A percentile compares a stretch with the other conserved stretches of the same genome.
These are phyloP conservation scores for Synanthedon andrenaeformis DNA, from an alignment of 2,888 invertebrate genomes.

Conservation along the genomic window DNA sequence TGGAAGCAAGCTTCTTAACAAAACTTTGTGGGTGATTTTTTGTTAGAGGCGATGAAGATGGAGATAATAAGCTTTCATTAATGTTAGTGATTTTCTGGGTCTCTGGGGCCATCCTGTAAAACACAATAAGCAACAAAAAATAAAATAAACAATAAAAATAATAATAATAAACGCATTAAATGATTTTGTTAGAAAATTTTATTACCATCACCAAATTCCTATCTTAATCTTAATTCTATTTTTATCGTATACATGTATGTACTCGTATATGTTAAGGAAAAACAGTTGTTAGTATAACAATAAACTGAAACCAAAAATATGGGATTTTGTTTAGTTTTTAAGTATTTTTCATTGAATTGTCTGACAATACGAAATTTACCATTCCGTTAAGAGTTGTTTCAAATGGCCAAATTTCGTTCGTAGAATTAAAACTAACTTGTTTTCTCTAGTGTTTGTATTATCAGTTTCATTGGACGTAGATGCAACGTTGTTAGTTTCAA, in stretches of 20 bases:
- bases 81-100: constrained; percentile 61
- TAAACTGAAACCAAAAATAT: no score
- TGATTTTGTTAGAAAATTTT: constrained; percentile 12
- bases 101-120: constrained; percentile 65
- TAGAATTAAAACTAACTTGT: constrained; percentile 8
- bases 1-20: constrained; percentile 66
- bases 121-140: constrained; percentile 58
- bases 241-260: no score
- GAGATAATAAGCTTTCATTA: constrained; percentile 51
- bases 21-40: constrained; percentile 59
- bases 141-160: constrained; percentile 19
- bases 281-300: no score
- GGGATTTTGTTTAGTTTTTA: no score
- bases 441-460: not conserved
- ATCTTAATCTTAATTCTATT: not conserved
- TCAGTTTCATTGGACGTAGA: not conserved
- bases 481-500: not conserved
- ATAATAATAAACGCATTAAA: constrained; percentile 10
- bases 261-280: not conserved
- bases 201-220: constrained; percentile 23
- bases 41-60: constrained; percentile 58
- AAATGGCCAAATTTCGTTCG: constrained; percentile 36
- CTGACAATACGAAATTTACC: constrained; percentile 12
- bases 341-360: no score
- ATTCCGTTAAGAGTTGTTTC: constrained; percentile 29